Conservation (phyloP, 1,140 invertebrate genomes). For the Pseudomyrmex pallidus region DNA sequence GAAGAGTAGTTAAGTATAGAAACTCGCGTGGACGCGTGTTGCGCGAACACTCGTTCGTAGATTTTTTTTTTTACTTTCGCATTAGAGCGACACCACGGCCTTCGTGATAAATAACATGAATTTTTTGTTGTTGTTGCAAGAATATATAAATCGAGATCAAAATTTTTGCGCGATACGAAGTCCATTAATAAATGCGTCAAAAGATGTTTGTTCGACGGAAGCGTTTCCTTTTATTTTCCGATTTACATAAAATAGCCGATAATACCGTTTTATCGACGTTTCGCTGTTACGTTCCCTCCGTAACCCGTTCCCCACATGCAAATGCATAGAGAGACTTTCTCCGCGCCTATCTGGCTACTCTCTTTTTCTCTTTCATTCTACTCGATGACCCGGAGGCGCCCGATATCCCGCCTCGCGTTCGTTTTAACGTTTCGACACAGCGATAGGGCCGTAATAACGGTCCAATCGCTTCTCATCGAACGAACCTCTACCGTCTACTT, state of each 20-base stretch:
- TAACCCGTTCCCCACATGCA: slow-evolving; percentile 31
- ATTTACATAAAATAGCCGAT: slow-evolving; percentile 29
- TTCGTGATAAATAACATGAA: neutral
- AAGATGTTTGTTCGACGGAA: neutral
- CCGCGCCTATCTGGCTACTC: slow-evolving; percentile 36
- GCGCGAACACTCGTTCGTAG: too few species aligned
- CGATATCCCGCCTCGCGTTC: slow-evolving; percentile 43
- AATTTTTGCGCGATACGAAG: neutral
- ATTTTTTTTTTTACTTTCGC: too few species aligned
- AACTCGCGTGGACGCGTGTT: neutral
- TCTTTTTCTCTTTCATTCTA: slow-evolving; percentile 28
- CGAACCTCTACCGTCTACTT: slow-evolving; percentile 9
- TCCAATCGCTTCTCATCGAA: slow-evolving; percentile 59
- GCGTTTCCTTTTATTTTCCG: neutral
- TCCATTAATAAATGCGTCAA: neutral
- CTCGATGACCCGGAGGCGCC: slow-evolving; percentile 49
- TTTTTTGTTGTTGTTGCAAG: neutral
- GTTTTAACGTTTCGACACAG: slow-evolving; percentile 46
- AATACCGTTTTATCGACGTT: slow-evolving; percentile 21
- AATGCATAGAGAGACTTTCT: slow-evolving; percentile 31
- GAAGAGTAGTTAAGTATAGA: neutral
- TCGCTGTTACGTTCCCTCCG: neutral
- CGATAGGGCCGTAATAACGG: slow-evolving; percentile 55
- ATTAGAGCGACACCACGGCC: too few species aligned
- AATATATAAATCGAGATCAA: neutral